Percentiles rank a stretch among this genome's conserved stretches.
These are phyloP conservation scores for Anseranas semipalmata DNA, from an alignment of 2,113 vertebrate species.

Conservation along the genomic window DNA sequence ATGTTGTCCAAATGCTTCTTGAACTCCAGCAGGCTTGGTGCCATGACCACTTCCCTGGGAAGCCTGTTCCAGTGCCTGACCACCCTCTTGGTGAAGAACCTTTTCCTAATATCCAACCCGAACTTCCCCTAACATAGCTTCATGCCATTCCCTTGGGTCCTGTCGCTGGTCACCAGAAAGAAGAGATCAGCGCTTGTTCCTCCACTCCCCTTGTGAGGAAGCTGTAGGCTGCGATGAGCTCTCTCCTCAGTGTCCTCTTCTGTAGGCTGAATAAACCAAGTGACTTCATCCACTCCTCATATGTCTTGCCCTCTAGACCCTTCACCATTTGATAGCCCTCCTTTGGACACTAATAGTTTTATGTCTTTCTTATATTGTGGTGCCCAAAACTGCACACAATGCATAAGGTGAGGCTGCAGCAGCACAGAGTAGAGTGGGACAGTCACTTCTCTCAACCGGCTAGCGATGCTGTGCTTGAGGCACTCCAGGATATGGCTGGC, in stretches of 20 bases:
- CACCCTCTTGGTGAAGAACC: not conserved
- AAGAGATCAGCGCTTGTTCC: not conserved
- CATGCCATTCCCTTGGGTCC: not conserved
- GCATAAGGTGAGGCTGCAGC: not conserved
- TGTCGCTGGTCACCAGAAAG: not conserved
- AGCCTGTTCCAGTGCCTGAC: not conserved
- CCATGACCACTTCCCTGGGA: not conserved
- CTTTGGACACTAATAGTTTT: not conserved
- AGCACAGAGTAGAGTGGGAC: not conserved
- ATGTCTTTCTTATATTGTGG: not conserved
- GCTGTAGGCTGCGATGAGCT: not conserved
- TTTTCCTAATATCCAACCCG: not conserved
- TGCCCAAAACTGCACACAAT: not conserved
- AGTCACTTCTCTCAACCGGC: not conserved
- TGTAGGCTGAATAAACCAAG: not conserved
- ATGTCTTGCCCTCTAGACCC: not conserved
- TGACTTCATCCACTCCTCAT: not conserved
- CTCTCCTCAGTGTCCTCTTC: not conserved
- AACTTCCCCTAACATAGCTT: not conserved
- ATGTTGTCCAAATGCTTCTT: not conserved
- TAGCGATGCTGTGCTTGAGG: not conserved
- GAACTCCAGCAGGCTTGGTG: not conserved
- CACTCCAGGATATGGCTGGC: not conserved
- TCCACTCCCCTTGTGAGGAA: not conserved
- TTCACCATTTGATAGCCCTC: not conserved